Conservation (phyloP, 2,113 vertebrate species). For the Sceloporus tristichus region DNA sequence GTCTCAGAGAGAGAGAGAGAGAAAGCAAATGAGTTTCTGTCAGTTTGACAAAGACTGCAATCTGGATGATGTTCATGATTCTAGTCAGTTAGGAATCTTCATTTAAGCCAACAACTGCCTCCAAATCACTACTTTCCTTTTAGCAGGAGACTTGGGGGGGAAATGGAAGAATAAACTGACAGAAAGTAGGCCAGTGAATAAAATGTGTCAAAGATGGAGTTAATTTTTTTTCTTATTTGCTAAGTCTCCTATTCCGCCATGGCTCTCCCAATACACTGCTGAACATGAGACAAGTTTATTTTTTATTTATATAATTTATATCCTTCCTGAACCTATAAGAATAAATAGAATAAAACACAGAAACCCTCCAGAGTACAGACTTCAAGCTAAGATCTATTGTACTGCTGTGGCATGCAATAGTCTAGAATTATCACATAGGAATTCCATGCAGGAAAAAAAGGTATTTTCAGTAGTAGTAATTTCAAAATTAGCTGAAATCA, state of each 20-base stretch:
- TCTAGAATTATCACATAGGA: neutral
- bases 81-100: neutral
- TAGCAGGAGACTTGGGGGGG: neutral
- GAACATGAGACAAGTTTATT: neutral
- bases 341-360: neutral
- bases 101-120: neutral
- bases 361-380: neutral
- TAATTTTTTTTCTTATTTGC: neutral
- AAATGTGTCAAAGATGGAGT: no score
- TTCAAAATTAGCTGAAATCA: neutral
- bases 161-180: neutral
- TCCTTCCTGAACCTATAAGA: no score
- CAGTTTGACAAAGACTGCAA: neutral
- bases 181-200: neutral
- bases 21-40: neutral
- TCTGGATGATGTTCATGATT: neutral
- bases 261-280: neutral
- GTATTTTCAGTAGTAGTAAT: neutral
- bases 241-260: neutral
- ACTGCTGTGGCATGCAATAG: no score
- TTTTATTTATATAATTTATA: no score
- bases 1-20: neutral
- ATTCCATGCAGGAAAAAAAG: neutral
- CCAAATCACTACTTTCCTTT: neutral
- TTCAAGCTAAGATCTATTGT: neutral